Evolutionary conservation across 2,797 vertebrate species (phyloP).

Genomic region (Antennarius maculatus): DNA sequence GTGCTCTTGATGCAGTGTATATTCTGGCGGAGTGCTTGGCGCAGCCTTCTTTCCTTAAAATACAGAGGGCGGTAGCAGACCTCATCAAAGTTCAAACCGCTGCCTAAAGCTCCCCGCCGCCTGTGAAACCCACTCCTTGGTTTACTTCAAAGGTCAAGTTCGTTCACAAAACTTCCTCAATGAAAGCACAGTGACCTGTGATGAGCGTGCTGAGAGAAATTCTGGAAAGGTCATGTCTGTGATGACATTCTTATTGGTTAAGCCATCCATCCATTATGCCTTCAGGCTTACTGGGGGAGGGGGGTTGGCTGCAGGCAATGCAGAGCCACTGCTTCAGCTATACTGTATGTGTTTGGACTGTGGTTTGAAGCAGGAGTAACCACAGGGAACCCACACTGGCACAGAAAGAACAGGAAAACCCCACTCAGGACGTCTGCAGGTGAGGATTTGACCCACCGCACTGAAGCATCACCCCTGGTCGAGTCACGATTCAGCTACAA

Average conservation of each 20-base stretch:
- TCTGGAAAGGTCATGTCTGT: not conserved
- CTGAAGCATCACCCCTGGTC: too few relatives aligned
- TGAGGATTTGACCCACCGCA: too few relatives aligned
- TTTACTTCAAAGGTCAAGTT: conserved; percentile 56
- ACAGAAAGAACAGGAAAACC: too few relatives aligned
- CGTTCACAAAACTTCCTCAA: conserved; percentile 31
- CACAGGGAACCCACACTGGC: too few relatives aligned
- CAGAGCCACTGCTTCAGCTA: too few relatives aligned
- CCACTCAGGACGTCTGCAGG: too few relatives aligned
- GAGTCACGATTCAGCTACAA: too few relatives aligned
- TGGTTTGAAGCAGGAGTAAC: too few relatives aligned
- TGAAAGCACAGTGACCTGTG: conserved; percentile 2
- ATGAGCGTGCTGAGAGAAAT: conserved; percentile 1
- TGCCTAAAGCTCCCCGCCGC: conserved; percentile 49
- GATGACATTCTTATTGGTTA: not conserved
- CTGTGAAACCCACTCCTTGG: conserved; percentile 39
- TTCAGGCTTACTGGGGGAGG: too few relatives aligned
- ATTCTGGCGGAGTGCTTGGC: conserved; percentile 37
- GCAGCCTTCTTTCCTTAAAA: conserved; percentile 38
- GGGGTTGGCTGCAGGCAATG: too few relatives aligned
- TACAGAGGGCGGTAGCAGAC: conserved; percentile 56
- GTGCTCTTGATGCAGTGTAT: conserved; percentile 34
- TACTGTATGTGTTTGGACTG: too few relatives aligned
- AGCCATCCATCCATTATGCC: not conserved
- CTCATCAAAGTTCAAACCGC: conserved; percentile 62